Evolutionary conservation across 2,113 vertebrate species (phyloP).

Genomic region (Pholis gunnellus): DNA sequence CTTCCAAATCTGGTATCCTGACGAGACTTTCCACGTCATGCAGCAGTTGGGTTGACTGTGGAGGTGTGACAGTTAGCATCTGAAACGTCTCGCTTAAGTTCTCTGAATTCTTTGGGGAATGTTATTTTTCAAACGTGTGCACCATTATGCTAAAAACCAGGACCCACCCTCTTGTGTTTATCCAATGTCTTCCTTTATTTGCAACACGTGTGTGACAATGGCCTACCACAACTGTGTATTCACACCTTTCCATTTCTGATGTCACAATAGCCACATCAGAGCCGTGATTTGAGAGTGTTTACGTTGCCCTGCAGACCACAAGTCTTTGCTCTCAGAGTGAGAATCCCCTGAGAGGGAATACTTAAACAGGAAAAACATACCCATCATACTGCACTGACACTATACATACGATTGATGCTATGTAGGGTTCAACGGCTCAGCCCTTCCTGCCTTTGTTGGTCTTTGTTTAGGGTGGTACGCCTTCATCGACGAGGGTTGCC

Average conservation of each 20-base stretch:
- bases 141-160: not conserved
- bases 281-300: slow-evolving; percentile 48
- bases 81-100: not conserved
- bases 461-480: slow-evolving; percentile 69
- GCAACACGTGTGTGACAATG: slow-evolving; percentile 1
- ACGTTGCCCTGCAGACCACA: slow-evolving; percentile 14
- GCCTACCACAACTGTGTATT: not conserved
- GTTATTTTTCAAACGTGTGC: not conserved
- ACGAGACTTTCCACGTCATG: not conserved
- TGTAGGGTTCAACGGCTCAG: slow-evolving; percentile 59
- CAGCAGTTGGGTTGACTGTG: not conserved
- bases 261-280: slow-evolving; percentile 36
- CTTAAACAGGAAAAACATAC: slow-evolving; percentile 70
- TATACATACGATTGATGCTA: slow-evolving; percentile 41
- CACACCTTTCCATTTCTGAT: slow-evolving; percentile 32
- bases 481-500: slow-evolving; percentile 45
- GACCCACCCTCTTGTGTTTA: not conserved
- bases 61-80: no score
- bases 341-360: slow-evolving; percentile 50
- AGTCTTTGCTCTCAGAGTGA: slow-evolving; percentile 19
- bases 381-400: slow-evolving; percentile 35
- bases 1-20: not conserved
- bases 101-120: not conserved
- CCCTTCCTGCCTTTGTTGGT: slow-evolving; percentile 83
- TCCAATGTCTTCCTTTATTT: slow-evolving; percentile 6